These are phyloP conservation scores for Apodemia duryi DNA, from an alignment of 2,888 invertebrate genomes.

Conservation along the genomic window DNA sequence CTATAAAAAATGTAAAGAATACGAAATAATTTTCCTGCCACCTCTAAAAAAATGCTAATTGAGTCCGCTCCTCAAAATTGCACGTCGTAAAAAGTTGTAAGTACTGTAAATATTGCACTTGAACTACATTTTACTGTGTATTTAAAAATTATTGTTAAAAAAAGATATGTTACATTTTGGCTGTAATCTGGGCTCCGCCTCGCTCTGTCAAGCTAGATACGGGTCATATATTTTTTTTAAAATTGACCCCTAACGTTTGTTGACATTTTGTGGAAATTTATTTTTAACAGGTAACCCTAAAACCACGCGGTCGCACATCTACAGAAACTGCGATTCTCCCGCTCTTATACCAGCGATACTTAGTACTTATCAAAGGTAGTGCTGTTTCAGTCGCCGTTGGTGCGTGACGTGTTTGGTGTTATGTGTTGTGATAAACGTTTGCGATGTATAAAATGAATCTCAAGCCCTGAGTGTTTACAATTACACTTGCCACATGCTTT, in stretches of 20 bases:
- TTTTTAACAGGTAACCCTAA: slow-evolving; percentile 3
- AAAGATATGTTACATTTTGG: too few species aligned
- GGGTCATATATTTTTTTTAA: too few species aligned
- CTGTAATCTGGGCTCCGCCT: too few species aligned
- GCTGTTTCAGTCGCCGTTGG: slow-evolving; percentile 48
- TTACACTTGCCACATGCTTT: slow-evolving; percentile 23
- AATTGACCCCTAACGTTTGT: background rate
- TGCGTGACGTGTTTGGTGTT: slow-evolving; percentile 44
- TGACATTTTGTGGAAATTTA: background rate
- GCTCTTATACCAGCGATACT: background rate
- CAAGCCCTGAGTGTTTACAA: slow-evolving; percentile 7
- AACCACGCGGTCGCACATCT: slow-evolving; percentile 10
- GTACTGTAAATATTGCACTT: too few species aligned
- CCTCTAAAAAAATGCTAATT: too few species aligned
- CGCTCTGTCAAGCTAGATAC: too few species aligned
- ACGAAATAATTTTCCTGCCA: too few species aligned
- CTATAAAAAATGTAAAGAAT: too few species aligned
- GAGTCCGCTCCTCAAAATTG: too few species aligned
- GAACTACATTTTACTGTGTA: too few species aligned
- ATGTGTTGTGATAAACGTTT: slow-evolving; percentile 1
- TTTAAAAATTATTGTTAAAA: too few species aligned
- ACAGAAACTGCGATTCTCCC: background rate
- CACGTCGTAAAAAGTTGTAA: too few species aligned
- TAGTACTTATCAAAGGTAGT: slow-evolving; percentile 52
- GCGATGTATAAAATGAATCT: slow-evolving; percentile 9